Evolutionary conservation across 2,113 vertebrate genomes (phyloP).

Genomic region (Cyprinodon variegatus): DNA sequence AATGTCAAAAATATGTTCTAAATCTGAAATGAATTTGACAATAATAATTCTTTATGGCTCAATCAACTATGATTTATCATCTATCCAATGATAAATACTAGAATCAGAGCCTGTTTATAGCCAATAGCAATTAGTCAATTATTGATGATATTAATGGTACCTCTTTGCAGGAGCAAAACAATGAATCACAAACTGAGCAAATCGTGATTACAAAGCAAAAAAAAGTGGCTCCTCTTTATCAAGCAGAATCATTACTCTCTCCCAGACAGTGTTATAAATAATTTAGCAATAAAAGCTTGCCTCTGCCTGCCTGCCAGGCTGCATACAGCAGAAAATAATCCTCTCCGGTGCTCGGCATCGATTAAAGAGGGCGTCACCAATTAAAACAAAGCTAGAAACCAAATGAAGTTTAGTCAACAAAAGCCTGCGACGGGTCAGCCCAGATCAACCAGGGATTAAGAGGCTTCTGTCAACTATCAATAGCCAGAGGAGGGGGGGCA

Average conservation of each 20-base stretch:
- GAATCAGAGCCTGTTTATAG: not conserved
- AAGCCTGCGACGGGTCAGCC: slow-evolving; percentile 41
- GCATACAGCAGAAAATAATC: slow-evolving; percentile 59
- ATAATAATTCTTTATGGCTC: not conserved
- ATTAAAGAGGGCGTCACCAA: slow-evolving; percentile 46
- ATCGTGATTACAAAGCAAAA: not conserved
- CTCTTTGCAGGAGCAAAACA: not conserved
- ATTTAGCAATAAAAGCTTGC: slow-evolving; percentile 76
- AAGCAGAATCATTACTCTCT: not conserved
- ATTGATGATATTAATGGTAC: not conserved
- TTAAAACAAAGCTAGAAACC: slow-evolving; percentile 58
- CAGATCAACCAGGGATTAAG: slow-evolving; percentile 64
- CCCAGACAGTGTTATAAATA: slow-evolving; percentile 75
- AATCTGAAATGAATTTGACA: not conserved
- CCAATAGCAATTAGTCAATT: not conserved
- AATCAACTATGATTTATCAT: no score
- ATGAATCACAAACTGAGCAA: not conserved
- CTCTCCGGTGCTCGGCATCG: slow-evolving; percentile 31
- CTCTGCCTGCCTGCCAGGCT: slow-evolving; percentile 61
- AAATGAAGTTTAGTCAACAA: slow-evolving; percentile 73
- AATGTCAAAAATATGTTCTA: not conserved
- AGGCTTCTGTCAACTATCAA: slow-evolving; percentile 75
- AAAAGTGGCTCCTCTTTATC: not conserved
- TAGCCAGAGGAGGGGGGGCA: slow-evolving; percentile 37
- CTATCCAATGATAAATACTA: not conserved